Evolutionary conservation across 2,888 invertebrate genomes (phyloP), one percentile per base, ranked within the genome.

Genomic region (Gandaritis pyraliata): DNA sequence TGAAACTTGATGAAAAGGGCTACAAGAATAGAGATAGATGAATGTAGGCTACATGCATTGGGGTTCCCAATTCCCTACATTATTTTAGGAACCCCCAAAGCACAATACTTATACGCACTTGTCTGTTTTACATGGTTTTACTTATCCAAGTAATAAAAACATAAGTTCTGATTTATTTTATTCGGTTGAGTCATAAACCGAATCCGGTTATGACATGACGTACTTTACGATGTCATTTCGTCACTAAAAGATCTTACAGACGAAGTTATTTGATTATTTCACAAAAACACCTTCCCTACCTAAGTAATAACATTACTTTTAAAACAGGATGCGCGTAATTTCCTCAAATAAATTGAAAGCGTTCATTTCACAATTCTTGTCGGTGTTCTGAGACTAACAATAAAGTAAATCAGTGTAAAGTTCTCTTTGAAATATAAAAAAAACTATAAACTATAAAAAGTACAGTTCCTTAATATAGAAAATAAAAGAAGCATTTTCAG

Each of bases 341-440:
- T 78, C 80, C 76, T 82, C 69, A 78, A 69, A 72, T 6, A 2
- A 23, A 23, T 5, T 23, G 8, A 5, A 33, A 33, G 33, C 33
- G 8, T 33, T 33, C 10, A 16, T 2, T 83, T 82, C 74, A 63
- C 78, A 78, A 83, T 78, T 81, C 81, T 81, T 81, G 81, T 63
- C 63, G 7, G 41, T 15, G 15, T 54, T 45, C 55, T 30, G 39
- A 51, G 16, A 57, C 41, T 43, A 43, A 10, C 13, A 15, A 39
- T 45, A 48, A 55, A 56, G 23, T 58, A 30, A 63, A 52, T 59
- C 51, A 47, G 38, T 47, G 10, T 58, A 10, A 46, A 18, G 53
- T 53, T 58, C 18, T 8, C 16, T 55, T 30, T 43, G 33, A 43
- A 30, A 41, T 29, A 8, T 13, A 41, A 52, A 52, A 23, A 47